Evolutionary conservation across 2,113 vertebrate genomes (phyloP), one percentile per base, ranked within the genome.

Genomic region (Vulpes lagopus): DNA sequence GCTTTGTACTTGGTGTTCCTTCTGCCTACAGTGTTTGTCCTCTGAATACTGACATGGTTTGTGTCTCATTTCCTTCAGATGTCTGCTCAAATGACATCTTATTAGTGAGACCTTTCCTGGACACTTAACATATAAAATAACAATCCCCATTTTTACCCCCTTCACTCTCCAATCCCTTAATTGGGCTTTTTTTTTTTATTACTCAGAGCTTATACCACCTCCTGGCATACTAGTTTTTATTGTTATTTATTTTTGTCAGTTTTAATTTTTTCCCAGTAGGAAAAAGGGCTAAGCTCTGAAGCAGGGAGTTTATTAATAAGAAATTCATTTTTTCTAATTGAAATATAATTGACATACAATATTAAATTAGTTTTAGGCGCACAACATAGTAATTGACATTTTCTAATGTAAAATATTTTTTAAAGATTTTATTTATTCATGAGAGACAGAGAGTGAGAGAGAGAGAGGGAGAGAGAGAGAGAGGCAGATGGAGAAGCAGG

Each of bases 91-190:
- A 80, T 89, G 64, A 85, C n/a, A 89, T 35, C 30, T 90, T 55
- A 76, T 74, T 91, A 95, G 11, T 94, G 64, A 92, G 22, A 69
- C 9, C 5, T 91, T 69, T 9, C 64, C 19, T 91, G n/a, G 51
- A 91, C 17, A 91, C 49, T 81, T 89, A 59, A 49, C 82, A 81
- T 73, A 74, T 89, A 78, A 94, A 86, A 71, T 82, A 95, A 38
- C 15, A 95, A 64, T 92, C 22, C 30, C 11, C 30, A 27, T 91
- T 62, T 30, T 30, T 19, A 80, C 12, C 3, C 1, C 59, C 38
- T 80, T 96, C 27, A 85, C 30, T 81, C 27, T 91, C 23, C n/a
- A 95, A 4, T 64, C 53, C 16, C 4, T 94, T 93, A 80, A 84
- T 30, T 79, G 20, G 3, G 17, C 32, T 88, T 55, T 78, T 43